Percentiles rank a stretch among this genome's conserved stretches.
phyloP scores from a whole-genome alignment of 2,888 invertebrate species.

The Pristionchus exspectatus region DNA sequence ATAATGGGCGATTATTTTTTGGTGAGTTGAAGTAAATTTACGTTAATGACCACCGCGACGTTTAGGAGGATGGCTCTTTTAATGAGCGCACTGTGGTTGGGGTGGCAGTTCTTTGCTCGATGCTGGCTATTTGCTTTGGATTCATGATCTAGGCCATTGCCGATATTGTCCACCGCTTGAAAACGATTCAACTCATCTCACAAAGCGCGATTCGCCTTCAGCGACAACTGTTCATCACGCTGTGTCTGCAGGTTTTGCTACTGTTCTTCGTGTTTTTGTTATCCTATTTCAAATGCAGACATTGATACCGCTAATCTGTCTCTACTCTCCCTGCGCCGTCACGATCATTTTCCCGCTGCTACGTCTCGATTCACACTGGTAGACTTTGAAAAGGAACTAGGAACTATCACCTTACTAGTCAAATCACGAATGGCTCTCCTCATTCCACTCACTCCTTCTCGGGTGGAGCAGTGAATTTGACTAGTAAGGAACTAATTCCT shows the following conservation, averaged over 20 bases:
- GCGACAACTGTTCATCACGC: not conserved
- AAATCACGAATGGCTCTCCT: no score
- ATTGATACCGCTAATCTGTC: not conserved
- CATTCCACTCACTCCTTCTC: no score
- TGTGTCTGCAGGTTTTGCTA: not conserved
- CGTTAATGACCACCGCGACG: not conserved
- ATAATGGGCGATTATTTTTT: not conserved
- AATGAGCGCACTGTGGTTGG: not conserved
- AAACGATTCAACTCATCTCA: not conserved
- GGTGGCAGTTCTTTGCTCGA: not conserved
- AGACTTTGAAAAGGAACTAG: no score
- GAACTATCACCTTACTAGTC: no score
- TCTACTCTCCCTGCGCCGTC: not conserved
- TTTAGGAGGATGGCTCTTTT: not conserved
- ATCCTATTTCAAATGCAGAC: not conserved
- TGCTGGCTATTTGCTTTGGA: not conserved
- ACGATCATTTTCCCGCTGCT: not conserved
- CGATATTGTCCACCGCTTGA: not conserved
- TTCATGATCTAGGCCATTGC: not conserved
- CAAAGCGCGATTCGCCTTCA: not conserved
- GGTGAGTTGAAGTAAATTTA: not conserved
- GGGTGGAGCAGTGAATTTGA: no score
- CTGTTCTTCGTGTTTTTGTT: no score
- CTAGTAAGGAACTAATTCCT: no score
- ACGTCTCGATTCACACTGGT: not conserved